phyloP scores from a whole-genome alignment of 2,113 vertebrate genomes.

The Aptenodytes patagonicus region DNA sequence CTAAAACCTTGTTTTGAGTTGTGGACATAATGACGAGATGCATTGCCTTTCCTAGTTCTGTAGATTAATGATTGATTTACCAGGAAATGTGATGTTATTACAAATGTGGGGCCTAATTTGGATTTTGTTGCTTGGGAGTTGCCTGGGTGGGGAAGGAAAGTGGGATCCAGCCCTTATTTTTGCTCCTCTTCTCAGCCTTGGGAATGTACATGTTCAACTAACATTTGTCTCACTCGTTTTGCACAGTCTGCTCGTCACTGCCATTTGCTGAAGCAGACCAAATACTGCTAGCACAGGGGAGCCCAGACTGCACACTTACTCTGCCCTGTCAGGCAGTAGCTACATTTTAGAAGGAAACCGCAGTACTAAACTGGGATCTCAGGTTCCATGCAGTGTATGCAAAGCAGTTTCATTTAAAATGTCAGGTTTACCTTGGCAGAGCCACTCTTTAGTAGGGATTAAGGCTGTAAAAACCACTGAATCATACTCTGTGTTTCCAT shows the following conservation, averaged over 20 bases:
- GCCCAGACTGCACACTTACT: slow-evolving; percentile 6
- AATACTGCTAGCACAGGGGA: background rate
- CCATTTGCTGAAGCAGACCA: slow-evolving; percentile 1
- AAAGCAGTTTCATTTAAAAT: slow-evolving; percentile 70
- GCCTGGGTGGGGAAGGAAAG: slow-evolving; percentile 39
- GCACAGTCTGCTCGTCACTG: background rate
- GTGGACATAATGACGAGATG: background rate
- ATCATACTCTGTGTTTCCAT: slow-evolving; percentile 65
- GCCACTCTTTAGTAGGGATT: slow-evolving; percentile 57
- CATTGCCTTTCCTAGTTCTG: background rate
- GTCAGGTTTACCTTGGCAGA: slow-evolving; percentile 74
- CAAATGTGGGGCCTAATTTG: slow-evolving; percentile 9
- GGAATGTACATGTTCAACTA: background rate
- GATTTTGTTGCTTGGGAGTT: slow-evolving; percentile 35
- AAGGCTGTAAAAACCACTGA: slow-evolving; percentile 60
- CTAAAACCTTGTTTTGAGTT: background rate
- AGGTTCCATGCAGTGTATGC: slow-evolving; percentile 62
- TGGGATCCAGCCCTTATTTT: background rate
- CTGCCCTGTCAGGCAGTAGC: slow-evolving; percentile 51
- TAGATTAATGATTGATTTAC: slow-evolving; percentile 16
- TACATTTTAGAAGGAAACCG: slow-evolving; percentile 62
- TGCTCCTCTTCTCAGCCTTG: background rate
- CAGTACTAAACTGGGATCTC: slow-evolving; percentile 54
- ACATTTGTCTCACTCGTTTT: background rate
- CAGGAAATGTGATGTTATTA: slow-evolving; percentile 44